Evolutionary conservation across 2,113 vertebrate species (phyloP).

Genomic region (Pristiophorus japonicus): DNA sequence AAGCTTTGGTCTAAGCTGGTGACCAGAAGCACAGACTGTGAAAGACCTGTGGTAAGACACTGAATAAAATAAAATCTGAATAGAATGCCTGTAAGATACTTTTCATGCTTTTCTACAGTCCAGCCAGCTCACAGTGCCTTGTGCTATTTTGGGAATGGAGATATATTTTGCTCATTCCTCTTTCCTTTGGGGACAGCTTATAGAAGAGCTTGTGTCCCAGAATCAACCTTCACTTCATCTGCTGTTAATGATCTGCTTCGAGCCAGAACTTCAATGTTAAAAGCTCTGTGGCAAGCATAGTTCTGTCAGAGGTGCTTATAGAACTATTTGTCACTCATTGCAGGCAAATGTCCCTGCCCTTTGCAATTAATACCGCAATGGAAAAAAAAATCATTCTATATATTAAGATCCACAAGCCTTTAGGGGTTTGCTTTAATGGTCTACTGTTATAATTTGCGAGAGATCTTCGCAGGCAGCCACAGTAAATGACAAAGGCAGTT

Average conservation of each 20-base stretch:
- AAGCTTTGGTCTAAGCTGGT: constrained; percentile 26
- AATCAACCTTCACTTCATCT: constrained; percentile 36
- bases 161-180: constrained; percentile 31
- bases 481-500: constrained; percentile 24
- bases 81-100: constrained; percentile 16
- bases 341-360: not conserved
- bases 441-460: constrained; percentile 8
- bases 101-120: constrained; percentile 28
- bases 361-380: not conserved
- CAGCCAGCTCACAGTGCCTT: constrained; percentile 19
- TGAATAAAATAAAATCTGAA: constrained; percentile 28
- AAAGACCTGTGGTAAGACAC: constrained; percentile 15
- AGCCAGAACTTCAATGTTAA: constrained; percentile 31
- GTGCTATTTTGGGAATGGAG: constrained; percentile 33
- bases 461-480: not conserved
- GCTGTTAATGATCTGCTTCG: constrained; percentile 25
- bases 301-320: constrained; percentile 8
- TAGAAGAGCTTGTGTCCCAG: constrained; percentile 31
- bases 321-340: constrained; percentile 8
- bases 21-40: constrained; percentile 1
- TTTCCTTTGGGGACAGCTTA: constrained; percentile 33
- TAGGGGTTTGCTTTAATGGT: constrained; percentile 27
- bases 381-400: not conserved
- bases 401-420: constrained; percentile 13
- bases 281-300: not conserved